Base-by-base conservation (phyloP, 1,140 invertebrate genomes). In the Drosophila sulfurigaster region DNA sequence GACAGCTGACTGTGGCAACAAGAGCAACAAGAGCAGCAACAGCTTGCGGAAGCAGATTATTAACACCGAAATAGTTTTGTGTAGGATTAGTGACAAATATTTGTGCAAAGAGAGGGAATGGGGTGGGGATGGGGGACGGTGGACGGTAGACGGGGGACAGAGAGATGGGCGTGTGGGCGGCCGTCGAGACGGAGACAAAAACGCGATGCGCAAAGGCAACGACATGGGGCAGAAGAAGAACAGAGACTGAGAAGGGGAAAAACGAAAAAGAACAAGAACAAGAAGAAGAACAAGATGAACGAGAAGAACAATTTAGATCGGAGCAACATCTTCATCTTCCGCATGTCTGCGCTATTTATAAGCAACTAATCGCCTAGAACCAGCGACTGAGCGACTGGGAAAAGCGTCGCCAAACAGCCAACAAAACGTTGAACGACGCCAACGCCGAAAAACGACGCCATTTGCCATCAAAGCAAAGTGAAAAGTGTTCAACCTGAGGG, bases 301-400 rank as follows among this genome's bases (percentile, higher is more conserved):
- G 13, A 35, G 4, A 5, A 20, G 25, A 7, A 51, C 28, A 28
- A 49, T 35, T 41, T 49, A 38, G 28, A 63, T 38, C 10, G 32
- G 30, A 38, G 28, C 64, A 57, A 10, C 65, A 46, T 57, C 43
- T 64, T 52, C 62, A 60, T 85, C 81, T 83, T 83, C 81, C 81
- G 81, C 81, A 85, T 87, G 82, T 87, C 82, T 87, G 80, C 64
- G 77, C 82, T 87, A 87, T 87, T 87, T 86, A 77, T 82, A 77
- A 75, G 72, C 72, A 70, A 88, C 82, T 87, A 87, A 87, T 87
- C 82, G 82, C 80, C 82, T 72, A 87, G 83, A 87, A 87, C 79
- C 15, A 32, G 6, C 46, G 46, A 25, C 20, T 25, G 20, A 25
- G 32, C 32, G 32, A 25, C 32, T 56, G 52, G 46, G 46, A 49